phyloP scores from a whole-genome alignment of 35 echinoderm and acorn worm species.

The Holothuria glaberrima region DNA sequence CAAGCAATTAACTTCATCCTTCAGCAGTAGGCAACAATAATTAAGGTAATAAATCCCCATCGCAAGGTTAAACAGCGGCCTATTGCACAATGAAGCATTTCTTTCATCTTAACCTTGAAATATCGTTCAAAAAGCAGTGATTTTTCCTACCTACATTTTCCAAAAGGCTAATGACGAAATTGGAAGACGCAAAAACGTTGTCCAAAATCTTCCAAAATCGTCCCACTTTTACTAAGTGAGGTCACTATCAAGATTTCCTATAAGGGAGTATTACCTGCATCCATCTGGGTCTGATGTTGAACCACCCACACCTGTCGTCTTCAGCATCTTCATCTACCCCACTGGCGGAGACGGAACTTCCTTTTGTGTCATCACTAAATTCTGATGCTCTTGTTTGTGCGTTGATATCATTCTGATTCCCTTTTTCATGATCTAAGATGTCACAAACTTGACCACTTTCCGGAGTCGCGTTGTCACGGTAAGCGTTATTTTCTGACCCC shows the following conservation, averaged over 20 bases:
- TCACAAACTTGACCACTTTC: not conserved
- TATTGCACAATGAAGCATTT: too few relatives aligned
- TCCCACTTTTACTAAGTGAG: too few relatives aligned
- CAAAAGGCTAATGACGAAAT: too few relatives aligned
- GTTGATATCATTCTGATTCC: not conserved
- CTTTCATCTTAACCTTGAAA: too few relatives aligned
- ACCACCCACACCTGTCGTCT: constrained; percentile 43
- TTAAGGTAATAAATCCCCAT: too few relatives aligned
- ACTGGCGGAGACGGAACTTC: not conserved
- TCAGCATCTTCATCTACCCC: not conserved
- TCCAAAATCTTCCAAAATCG: too few relatives aligned
- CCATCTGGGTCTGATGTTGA: constrained; percentile 53
- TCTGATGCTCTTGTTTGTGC: not conserved
- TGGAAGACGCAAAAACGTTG: too few relatives aligned
- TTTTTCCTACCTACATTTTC: too few relatives aligned
- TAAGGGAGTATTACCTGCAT: constrained; percentile 2
- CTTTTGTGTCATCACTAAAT: not conserved
- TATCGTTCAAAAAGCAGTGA: too few relatives aligned
- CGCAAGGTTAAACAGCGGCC: too few relatives aligned
- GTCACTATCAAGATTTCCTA: not conserved
- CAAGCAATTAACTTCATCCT: too few relatives aligned
- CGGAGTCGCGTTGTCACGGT: not conserved
- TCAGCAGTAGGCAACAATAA: too few relatives aligned
- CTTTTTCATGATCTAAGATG: not conserved
- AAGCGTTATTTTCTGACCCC: not conserved